phyloP scores from a whole-genome alignment of 2,888 invertebrate genomes.

The Punctoribates punctum region DNA sequence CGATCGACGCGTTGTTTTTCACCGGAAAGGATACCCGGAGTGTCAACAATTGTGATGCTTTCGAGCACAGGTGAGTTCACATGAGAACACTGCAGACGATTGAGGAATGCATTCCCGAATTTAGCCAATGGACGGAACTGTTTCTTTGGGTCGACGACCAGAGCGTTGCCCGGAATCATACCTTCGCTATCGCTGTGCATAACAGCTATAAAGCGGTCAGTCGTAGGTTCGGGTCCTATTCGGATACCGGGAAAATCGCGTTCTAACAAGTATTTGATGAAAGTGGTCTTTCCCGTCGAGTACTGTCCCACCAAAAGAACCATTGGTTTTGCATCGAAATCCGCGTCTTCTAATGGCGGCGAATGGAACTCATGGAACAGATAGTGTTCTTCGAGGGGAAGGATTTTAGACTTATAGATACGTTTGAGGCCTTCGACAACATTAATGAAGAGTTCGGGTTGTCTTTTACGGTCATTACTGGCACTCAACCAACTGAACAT shows the following conservation, averaged over 20 bases:
- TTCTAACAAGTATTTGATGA: slow-evolving; percentile 67
- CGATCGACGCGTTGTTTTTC: slow-evolving; percentile 84
- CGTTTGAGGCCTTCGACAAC: slow-evolving; percentile 92
- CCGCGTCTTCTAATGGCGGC: slow-evolving; percentile 52
- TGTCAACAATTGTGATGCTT: slow-evolving; percentile 94
- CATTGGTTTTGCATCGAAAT: slow-evolving; percentile 51
- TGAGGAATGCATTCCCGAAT: slow-evolving; percentile 97
- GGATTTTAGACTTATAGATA: slow-evolving; percentile 82
- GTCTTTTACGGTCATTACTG: slow-evolving; percentile 60
- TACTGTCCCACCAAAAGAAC: slow-evolving; percentile 52
- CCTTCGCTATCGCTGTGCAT: slow-evolving; percentile 83
- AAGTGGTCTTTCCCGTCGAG: slow-evolving; percentile 53
- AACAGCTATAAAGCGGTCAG: slow-evolving; percentile 95
- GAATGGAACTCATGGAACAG: slow-evolving; percentile 48
- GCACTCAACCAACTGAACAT: slow-evolving; percentile 81
- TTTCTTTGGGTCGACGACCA: slow-evolving; percentile 94
- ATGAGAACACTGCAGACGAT: slow-evolving; percentile 92
- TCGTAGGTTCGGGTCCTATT: slow-evolving; percentile 98
- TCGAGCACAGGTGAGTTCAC: slow-evolving; percentile 84
- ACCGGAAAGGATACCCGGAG: slow-evolving; percentile 92
- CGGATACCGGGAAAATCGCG: slow-evolving; percentile 93
- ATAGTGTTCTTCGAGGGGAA: slow-evolving; percentile 62
- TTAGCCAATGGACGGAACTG: slow-evolving; percentile 93
- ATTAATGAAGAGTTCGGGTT: slow-evolving; percentile 65
- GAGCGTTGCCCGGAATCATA: slow-evolving; percentile 92